These are phyloP conservation scores for Hermaeophaga mercurialis DNA, from an alignment of 2,888 invertebrate species.

Conservation along the genomic window DNA sequence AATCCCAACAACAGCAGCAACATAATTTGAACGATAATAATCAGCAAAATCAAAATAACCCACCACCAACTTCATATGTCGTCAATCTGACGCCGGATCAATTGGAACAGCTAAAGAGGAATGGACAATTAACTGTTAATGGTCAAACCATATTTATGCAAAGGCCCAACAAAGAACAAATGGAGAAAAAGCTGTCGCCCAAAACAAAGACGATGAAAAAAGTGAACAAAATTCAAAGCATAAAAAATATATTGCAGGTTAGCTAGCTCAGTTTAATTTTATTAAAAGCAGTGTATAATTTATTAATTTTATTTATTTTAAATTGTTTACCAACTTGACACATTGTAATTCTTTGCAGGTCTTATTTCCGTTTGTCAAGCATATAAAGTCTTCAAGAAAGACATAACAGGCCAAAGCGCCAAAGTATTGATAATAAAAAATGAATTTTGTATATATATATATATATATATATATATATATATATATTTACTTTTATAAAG, in stretches of 20 bases:
- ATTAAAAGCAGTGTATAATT: too few relatives aligned
- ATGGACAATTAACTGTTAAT: conserved; percentile 57
- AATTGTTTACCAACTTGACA: too few relatives aligned
- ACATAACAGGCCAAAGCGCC: too few relatives aligned
- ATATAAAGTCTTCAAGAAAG: too few relatives aligned
- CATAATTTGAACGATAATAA: conserved; percentile 24
- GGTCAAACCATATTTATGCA: conserved; percentile 59
- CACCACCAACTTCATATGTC: conserved; percentile 55
- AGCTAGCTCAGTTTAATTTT: too few relatives aligned
- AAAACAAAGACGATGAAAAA: conserved; percentile 55
- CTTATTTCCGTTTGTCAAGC: too few relatives aligned
- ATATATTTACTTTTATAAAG: too few relatives aligned
- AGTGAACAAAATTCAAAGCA: conserved; percentile 42
- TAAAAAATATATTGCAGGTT: conserved; percentile 43
- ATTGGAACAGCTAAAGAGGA: conserved; percentile 55
- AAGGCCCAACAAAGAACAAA: conserved; percentile 48
- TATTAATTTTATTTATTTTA: too few relatives aligned
- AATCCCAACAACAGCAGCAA: conserved; percentile 37
- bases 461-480: too few relatives aligned
- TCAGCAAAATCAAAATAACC: conserved; percentile 41
- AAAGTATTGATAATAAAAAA: too few relatives aligned
- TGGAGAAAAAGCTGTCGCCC: conserved; percentile 52
- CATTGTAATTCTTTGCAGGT: too few relatives aligned
- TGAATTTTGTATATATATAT: too few relatives aligned
- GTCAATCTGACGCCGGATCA: conserved; percentile 58